Conservation (phyloP, 2,113 vertebrate genomes). For the Catharus minimus region DNA sequence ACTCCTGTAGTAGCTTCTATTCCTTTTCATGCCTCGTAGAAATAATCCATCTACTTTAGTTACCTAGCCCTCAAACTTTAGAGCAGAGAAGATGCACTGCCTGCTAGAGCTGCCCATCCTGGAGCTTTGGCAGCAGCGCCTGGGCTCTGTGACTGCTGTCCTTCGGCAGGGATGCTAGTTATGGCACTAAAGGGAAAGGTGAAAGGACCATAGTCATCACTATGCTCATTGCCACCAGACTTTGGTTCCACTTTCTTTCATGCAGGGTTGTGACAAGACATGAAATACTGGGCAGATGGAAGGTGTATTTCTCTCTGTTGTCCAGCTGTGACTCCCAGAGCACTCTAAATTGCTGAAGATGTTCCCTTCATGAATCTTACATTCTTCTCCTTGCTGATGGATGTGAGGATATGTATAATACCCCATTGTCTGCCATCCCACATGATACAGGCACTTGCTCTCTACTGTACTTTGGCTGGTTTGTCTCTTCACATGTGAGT, state of each 20-base stretch:
- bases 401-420: conserved; percentile 9
- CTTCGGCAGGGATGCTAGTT: neutral
- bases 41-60: neutral
- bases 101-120: neutral
- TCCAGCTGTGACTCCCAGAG: neutral
- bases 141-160: neutral
- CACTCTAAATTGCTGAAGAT: conserved; percentile 20
- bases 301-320: neutral
- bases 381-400: conserved; percentile 9
- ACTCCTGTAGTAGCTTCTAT: neutral
- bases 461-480: conserved; percentile 18
- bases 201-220: neutral
- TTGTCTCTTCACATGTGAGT: neutral
- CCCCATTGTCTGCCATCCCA: neutral
- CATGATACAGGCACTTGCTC: neutral
- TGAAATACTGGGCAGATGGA: neutral
- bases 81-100: neutral
- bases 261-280: neutral
- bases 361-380: neutral
- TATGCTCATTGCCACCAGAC: neutral
- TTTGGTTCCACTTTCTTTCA: neutral
- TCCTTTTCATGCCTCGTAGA: neutral
- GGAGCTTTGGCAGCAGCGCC: neutral
- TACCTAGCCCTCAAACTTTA: neutral
- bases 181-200: neutral